A percentile compares a stretch with the other conserved stretches of the same genome.
Evolutionary conservation across 2,113 vertebrate species (phyloP).

Genomic region (Hystrix cristata): DNA sequence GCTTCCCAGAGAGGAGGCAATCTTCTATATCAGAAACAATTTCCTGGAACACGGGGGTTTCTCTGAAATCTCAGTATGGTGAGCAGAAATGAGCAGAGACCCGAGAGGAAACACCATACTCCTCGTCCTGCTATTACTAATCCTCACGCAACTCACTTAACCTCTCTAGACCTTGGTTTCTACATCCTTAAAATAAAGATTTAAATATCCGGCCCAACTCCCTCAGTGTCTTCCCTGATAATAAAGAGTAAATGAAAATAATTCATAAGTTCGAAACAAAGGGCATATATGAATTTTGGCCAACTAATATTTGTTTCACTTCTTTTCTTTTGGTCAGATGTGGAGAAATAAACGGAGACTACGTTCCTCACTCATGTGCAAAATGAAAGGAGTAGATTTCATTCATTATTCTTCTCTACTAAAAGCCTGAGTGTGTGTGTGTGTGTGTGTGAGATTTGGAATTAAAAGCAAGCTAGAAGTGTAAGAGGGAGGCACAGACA

Average conservation of each 20-base stretch:
- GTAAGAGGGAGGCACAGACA: neutral
- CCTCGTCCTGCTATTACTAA: neutral
- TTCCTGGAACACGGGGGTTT: neutral
- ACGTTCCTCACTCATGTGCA: neutral
- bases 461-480: neutral
- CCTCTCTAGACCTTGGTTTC: neutral
- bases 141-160: neutral
- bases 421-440: neutral
- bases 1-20: neutral
- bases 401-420: neutral
- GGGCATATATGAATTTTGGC: neutral
- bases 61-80: neutral
- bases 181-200: neutral
- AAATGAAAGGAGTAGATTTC: neutral
- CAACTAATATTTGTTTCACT: neutral
- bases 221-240: neutral
- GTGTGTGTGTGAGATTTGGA: neutral
- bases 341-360: neutral
- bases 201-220: neutral
- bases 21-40: neutral
- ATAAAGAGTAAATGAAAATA: neutral
- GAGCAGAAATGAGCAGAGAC: neutral
- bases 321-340: constrained; percentile 32
- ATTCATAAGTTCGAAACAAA: neutral
- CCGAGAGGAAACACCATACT: neutral